A percentile compares a stretch with the other conserved stretches of the same genome.
Evolutionary conservation across 2,888 invertebrate genomes (phyloP).

Genomic region (Eupsilia transversa): DNA sequence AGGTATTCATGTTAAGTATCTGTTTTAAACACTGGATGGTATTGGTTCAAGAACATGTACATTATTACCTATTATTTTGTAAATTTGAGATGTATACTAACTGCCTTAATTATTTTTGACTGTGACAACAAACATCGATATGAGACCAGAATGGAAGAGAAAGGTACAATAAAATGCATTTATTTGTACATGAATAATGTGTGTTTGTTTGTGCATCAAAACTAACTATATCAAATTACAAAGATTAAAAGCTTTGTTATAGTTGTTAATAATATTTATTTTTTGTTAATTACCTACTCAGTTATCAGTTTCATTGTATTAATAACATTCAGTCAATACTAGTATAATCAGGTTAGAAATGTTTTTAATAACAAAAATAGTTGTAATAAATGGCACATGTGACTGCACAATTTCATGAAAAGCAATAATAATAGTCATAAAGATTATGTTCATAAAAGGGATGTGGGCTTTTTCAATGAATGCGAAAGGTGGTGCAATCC

Average conservation of each 20-base stretch:
- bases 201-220: slow-evolving; percentile 24
- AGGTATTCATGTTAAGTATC: neutral
- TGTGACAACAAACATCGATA: slow-evolving; percentile 87
- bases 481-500: neutral
- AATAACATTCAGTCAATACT: slow-evolving; percentile 19
- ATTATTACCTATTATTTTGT: neutral
- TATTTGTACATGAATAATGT: slow-evolving; percentile 25
- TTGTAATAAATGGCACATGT: too few species aligned
- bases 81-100: slow-evolving; percentile 41
- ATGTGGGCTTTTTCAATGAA: slow-evolving; percentile 12
- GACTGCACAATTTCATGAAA: neutral
- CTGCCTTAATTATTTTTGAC: slow-evolving; percentile 79
- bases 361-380: slow-evolving; percentile 6
- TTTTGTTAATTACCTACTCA: slow-evolving; percentile 16
- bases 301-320: slow-evolving; percentile 44
- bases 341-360: slow-evolving; percentile 1
- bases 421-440: neutral
- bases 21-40: neutral
- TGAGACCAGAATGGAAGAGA: slow-evolving; percentile 88
- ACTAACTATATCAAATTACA: slow-evolving; percentile 28
- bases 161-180: slow-evolving; percentile 78
- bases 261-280: neutral
- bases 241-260: neutral
- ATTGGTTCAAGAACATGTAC: neutral
- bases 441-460: neutral